phyloP scores from a whole-genome alignment of 2,797 vertebrate species.

The Phaenicophaeus curvirostris region DNA sequence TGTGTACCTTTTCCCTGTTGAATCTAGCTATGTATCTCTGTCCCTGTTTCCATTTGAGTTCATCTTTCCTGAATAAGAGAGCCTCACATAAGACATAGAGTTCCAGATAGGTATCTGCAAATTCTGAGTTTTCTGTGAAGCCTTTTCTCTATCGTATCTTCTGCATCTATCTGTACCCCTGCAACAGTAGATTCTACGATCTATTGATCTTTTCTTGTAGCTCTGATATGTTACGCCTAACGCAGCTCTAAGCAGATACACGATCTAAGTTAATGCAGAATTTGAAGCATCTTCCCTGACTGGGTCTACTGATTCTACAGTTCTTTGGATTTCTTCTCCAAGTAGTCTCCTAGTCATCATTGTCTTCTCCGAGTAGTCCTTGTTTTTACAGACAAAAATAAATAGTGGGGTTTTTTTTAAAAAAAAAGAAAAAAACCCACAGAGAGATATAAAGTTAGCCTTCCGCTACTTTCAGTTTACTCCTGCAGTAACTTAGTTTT shows the following conservation, averaged over 20 bases:
- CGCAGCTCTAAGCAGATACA: background rate
- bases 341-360: background rate
- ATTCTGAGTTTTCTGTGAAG: background rate
- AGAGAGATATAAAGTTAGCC: background rate
- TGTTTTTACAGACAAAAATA: background rate
- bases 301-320: background rate
- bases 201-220: background rate
- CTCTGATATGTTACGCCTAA: background rate
- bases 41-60: background rate
- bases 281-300: background rate
- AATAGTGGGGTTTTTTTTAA: background rate
- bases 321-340: background rate
- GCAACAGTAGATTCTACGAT: background rate
- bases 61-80: background rate
- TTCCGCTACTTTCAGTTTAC: constrained; percentile 30
- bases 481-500: constrained; percentile 35
- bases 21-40: background rate
- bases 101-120: background rate
- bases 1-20: background rate
- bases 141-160: background rate
- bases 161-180: background rate
- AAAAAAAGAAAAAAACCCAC: background rate
- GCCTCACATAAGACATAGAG: accelerated
- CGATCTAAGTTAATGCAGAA: background rate
- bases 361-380: background rate